Percentiles rank a stretch among this genome's conserved stretches.
Evolutionary conservation across 2,888 invertebrate species (phyloP).

Genomic region (Stictocephala bisonia): DNA sequence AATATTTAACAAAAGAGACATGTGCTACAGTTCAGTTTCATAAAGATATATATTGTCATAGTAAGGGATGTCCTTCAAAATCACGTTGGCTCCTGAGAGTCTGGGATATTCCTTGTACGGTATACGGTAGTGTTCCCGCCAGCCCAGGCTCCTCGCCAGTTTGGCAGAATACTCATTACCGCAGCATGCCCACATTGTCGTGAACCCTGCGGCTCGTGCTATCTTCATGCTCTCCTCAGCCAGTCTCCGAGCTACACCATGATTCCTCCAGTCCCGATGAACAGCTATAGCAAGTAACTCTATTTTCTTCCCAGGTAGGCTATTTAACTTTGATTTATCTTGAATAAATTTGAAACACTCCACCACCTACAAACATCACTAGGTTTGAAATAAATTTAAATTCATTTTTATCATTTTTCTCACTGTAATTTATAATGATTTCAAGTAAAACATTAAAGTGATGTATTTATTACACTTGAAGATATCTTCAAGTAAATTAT

Average conservation of each 20-base stretch:
- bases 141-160: background rate
- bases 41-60: conserved; percentile 11
- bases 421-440: too few species aligned
- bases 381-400: too few species aligned
- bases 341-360: background rate
- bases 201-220: background rate
- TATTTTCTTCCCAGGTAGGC: background rate
- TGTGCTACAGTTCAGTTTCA: background rate
- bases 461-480: too few species aligned
- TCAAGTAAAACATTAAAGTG: too few species aligned
- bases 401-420: too few species aligned
- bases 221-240: background rate
- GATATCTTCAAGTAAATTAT: too few species aligned
- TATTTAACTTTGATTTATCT: background rate
- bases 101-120: conserved; percentile 1
- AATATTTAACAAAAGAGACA: too few species aligned
- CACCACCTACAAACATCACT: background rate
- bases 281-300: conserved; percentile 9
- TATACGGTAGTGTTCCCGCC: conserved; percentile 7
- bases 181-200: background rate
- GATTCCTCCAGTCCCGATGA: background rate
- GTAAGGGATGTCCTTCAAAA: background rate
- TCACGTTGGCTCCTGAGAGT: background rate
- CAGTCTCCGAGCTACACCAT: background rate
- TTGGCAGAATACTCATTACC: background rate